A percentile compares a stretch with the other conserved stretches of the same genome.
phyloP scores from a whole-genome alignment of 2,797 vertebrate species.

The Eutrigla gurnardus region DNA sequence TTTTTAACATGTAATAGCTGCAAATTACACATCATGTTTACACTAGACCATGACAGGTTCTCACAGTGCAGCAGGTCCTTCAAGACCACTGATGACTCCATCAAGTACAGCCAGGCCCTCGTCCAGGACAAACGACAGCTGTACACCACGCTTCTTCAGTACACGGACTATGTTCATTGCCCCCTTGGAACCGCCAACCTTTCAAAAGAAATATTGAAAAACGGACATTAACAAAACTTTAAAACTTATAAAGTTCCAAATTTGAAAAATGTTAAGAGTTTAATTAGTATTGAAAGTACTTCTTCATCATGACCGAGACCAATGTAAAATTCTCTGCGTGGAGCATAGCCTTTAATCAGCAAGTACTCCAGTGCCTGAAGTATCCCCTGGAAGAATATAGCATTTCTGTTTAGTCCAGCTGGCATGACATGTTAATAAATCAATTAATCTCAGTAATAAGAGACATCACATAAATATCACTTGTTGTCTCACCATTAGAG shows the following conservation, averaged over 20 bases:
- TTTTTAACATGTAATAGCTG: not conserved
- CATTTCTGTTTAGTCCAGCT: not conserved
- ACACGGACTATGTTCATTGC: constrained; percentile 87
- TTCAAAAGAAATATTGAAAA: constrained; percentile 15
- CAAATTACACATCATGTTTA: not conserved
- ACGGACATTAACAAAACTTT: constrained; percentile 1
- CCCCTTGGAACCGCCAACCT: constrained; percentile 88
- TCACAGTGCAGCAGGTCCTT: constrained; percentile 92
- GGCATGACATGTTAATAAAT: not conserved
- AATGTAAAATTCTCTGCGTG: constrained; percentile 91
- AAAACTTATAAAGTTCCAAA: not conserved
- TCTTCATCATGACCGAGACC: constrained; percentile 93
- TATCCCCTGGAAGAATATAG: constrained; percentile 84
- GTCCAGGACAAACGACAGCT: constrained; percentile 90
- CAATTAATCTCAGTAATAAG: not conserved
- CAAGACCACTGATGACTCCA: constrained; percentile 82
- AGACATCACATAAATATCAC: not conserved
- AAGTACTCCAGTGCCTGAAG: constrained; percentile 94
- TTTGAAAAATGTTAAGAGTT: not conserved
- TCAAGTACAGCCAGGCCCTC: constrained; percentile 89
- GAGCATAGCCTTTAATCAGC: constrained; percentile 87
- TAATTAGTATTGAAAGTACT: constrained; percentile 48
- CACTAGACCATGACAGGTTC: constrained; percentile 35
- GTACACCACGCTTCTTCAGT: constrained; percentile 86
- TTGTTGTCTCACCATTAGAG: constrained; percentile 85